Evolutionary conservation across 2,888 invertebrate species (phyloP).

Genomic region (Bugulina stolonifera): DNA sequence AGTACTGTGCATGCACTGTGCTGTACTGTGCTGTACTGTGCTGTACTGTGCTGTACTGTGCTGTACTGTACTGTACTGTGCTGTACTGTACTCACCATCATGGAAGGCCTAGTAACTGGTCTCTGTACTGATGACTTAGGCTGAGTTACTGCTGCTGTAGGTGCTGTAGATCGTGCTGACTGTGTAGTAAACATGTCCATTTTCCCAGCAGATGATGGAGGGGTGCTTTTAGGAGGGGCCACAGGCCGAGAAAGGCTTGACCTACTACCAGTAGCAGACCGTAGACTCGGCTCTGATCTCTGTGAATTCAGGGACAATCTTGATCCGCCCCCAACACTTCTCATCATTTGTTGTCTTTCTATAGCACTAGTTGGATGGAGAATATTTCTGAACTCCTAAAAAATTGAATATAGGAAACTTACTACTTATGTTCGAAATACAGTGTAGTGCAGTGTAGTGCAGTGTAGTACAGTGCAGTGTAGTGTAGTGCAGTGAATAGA

Average conservation of each 20-base stretch:
- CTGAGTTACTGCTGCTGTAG: background rate
- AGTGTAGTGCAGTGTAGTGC: too few relatives aligned
- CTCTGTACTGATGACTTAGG: background rate
- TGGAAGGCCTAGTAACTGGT: background rate
- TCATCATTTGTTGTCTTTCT: slow-evolving; percentile 35
- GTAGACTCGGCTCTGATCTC: slow-evolving; percentile 15
- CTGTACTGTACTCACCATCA: slow-evolving; percentile 18
- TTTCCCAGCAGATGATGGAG: background rate
- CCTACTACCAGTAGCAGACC: background rate
- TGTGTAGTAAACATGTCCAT: slow-evolving; percentile 17
- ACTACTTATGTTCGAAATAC: background rate
- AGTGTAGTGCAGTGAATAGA: too few relatives aligned
- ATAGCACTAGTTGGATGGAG: slow-evolving; percentile 36
- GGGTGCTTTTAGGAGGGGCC: background rate
- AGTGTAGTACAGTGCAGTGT: too few relatives aligned
- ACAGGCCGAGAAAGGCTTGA: background rate
- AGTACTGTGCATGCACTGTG: too few relatives aligned
- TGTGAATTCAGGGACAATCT: slow-evolving; percentile 4
- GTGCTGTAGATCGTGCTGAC: background rate
- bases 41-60: too few relatives aligned
- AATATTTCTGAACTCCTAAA: slow-evolving; percentile 40
- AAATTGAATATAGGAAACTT: slow-evolving; percentile 26
- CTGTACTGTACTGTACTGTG: too few relatives aligned
- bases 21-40: too few relatives aligned
- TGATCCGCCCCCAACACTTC: slow-evolving; percentile 14